Evolutionary conservation across 2,113 vertebrate genomes (phyloP).

Genomic region (Tachysurus fulvidraco): DNA sequence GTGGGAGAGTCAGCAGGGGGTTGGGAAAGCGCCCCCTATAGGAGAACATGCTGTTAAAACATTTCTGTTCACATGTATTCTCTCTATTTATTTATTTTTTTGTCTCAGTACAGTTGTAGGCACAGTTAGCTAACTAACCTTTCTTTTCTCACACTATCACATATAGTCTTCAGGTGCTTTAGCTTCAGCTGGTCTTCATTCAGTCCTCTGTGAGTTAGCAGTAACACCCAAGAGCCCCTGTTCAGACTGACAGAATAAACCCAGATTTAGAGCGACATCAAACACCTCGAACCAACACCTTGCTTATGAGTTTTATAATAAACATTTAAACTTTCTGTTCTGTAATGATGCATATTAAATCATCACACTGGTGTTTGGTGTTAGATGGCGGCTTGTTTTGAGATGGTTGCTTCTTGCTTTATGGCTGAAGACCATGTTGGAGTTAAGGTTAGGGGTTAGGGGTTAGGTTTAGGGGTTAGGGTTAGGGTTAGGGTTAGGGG

Average conservation of each 20-base stretch:
- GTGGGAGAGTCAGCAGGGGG: neutral
- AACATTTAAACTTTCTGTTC: neutral
- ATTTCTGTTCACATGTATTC: neutral
- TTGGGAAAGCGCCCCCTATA: neutral
- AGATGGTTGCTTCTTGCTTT: neutral
- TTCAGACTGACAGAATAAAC: conserved; percentile 20
- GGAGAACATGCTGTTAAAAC: neutral
- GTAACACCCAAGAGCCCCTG: neutral
- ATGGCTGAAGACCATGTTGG: too few relatives aligned
- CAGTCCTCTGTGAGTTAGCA: neutral
- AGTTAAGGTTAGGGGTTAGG: too few relatives aligned
- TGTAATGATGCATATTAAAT: neutral
- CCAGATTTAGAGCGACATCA: neutral
- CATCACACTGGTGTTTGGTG: neutral
- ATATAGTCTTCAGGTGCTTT: neutral
- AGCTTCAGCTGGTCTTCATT: neutral
- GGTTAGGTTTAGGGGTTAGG: too few relatives aligned
- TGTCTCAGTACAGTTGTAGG: neutral
- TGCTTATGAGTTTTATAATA: neutral
- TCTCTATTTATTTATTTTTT: neutral
- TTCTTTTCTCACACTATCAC: neutral
- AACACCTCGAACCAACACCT: neutral
- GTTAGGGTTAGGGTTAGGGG: too few relatives aligned
- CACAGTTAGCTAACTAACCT: neutral
- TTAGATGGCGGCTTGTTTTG: neutral